Conservation (phyloP, 2,888 invertebrate genomes). For the Julus scandinavius region DNA sequence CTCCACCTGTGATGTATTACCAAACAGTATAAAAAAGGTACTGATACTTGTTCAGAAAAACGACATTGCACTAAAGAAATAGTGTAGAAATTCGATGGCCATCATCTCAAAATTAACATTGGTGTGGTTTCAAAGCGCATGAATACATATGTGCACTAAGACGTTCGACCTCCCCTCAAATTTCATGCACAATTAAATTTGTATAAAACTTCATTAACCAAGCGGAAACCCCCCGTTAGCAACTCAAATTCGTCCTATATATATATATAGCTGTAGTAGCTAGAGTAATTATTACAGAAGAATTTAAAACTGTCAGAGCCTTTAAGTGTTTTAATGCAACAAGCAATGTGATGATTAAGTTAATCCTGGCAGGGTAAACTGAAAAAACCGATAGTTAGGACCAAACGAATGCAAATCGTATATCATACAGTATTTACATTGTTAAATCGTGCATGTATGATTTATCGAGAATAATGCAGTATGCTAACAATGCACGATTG, state of each 20-base stretch:
- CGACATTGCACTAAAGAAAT: neutral
- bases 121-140: neutral
- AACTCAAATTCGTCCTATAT: neutral
- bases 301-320: neutral
- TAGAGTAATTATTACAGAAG: neutral
- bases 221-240: neutral
- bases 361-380: too few relatives aligned
- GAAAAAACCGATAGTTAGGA: too few relatives aligned
- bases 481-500: too few relatives aligned
- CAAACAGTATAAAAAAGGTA: neutral
- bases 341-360: too few relatives aligned
- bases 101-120: too few relatives aligned
- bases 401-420: too few relatives aligned
- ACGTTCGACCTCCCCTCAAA: neutral
- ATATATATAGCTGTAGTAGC: neutral
- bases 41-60: neutral
- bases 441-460: too few relatives aligned
- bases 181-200: slow-evolving; percentile 6
- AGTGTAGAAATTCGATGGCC: neutral
- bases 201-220: neutral
- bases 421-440: too few relatives aligned
- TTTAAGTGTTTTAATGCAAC: too few relatives aligned
- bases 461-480: too few relatives aligned
- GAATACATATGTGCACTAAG: too few relatives aligned
- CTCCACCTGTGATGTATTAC: neutral